Conservation (phyloP, 2,113 vertebrate genomes). For the Limanda limanda region DNA sequence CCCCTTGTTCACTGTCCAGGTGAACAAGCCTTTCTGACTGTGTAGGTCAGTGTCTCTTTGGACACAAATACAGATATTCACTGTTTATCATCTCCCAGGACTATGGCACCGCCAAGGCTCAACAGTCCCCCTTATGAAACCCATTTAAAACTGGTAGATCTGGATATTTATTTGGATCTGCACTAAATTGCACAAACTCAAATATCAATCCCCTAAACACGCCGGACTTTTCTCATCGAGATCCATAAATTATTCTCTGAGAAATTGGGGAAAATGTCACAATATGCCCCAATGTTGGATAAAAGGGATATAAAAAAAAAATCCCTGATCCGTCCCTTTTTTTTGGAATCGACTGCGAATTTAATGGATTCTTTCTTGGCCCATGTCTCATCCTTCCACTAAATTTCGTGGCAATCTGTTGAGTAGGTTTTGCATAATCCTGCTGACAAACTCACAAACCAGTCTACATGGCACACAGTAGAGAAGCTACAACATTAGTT, state of each 20-base stretch:
- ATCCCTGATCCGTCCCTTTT: too few species aligned
- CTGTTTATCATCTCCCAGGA: not conserved
- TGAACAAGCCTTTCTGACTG: not conserved
- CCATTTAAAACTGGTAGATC: not conserved
- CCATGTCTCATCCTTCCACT: too few species aligned
- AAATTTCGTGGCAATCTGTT: too few species aligned
- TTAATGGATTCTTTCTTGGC: too few species aligned
- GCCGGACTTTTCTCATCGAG: not conserved
- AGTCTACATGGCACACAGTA: too few species aligned
- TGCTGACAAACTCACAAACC: too few species aligned
- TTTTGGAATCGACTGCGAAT: too few species aligned
- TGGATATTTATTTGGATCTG: not conserved
- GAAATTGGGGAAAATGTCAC: not conserved
- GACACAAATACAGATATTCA: constrained; percentile 13
- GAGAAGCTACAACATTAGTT: too few species aligned
- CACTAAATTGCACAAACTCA: not conserved
- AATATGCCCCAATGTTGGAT: too few species aligned
- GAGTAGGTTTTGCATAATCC: too few species aligned
- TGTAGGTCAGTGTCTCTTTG: not conserved
- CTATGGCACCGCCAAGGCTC: not conserved
- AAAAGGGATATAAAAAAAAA: too few species aligned
- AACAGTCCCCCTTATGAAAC: not conserved
- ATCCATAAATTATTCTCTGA: not conserved
- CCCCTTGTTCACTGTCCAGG: not conserved
- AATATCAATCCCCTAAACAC: not conserved